Evolutionary conservation across 1,140 invertebrate genomes (phyloP).

Genomic region (Sitobion miscanthi): DNA sequence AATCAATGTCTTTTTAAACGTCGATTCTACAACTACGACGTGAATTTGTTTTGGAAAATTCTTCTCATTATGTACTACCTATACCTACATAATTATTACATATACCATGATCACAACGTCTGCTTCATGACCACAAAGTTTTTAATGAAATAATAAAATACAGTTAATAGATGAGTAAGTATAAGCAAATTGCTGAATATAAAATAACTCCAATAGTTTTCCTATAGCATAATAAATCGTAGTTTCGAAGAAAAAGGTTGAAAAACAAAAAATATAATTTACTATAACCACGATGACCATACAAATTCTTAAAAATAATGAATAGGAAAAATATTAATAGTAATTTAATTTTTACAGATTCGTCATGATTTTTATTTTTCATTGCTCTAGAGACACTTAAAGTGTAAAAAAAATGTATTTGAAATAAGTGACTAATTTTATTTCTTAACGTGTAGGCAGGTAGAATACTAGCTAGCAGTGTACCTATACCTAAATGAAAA

Average conservation of each 20-base stretch:
- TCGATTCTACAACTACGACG: background rate
- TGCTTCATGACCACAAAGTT: background rate
- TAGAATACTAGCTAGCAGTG: background rate
- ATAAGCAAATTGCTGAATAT: background rate
- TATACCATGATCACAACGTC: background rate
- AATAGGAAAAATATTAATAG: background rate
- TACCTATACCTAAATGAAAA: background rate
- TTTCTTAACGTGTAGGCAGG: background rate
- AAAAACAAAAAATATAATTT: background rate
- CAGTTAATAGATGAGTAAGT: background rate
- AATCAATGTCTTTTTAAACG: background rate
- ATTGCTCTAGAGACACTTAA: background rate
- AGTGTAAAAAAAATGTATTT: background rate
- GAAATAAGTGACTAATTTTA: background rate
- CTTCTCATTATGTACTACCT: background rate
- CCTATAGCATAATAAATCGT: background rate
- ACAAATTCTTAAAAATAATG: slow-evolving; percentile 1
- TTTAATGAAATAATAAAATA: background rate
- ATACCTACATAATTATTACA: background rate
- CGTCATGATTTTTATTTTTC: background rate
- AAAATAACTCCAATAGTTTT: background rate
- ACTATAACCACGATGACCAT: background rate
- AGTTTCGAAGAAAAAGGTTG: background rate
- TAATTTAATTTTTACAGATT: slow-evolving; percentile 11
- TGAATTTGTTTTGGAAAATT: background rate